Percentiles rank a stretch among this genome's conserved stretches.
Conservation (phyloP, 30 jellyfish, hydroid and myxozoan genomes). For the Aurelia sp. region DNA sequence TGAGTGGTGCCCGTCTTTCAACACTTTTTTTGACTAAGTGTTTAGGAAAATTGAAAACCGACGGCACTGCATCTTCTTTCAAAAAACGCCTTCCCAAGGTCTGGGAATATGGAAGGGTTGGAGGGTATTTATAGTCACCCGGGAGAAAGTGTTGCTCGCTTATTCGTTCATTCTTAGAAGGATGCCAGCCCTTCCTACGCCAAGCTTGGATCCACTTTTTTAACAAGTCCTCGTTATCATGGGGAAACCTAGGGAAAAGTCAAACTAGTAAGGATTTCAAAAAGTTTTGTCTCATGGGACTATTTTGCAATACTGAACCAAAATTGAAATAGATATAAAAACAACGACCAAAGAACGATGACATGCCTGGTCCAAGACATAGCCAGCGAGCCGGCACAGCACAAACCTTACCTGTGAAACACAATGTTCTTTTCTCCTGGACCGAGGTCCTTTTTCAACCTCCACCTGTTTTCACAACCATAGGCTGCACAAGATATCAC, state of each 20-base stretch:
- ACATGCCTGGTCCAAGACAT: background rate
- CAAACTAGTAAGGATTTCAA: background rate
- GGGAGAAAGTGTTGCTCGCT: conserved; percentile 12
- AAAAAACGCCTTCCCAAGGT: background rate
- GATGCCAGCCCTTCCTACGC: conserved; percentile 37
- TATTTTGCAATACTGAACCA: background rate
- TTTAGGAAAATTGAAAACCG: conserved; percentile 6
- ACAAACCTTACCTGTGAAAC: conserved; percentile 37
- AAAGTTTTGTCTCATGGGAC: background rate
- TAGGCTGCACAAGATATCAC: conserved; percentile 40
- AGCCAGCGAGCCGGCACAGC: background rate
- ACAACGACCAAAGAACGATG: background rate
- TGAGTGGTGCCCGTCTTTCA: conserved; percentile 1
- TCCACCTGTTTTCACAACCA: conserved; percentile 32
- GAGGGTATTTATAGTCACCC: background rate
- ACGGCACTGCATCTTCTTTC: conserved; percentile 32
- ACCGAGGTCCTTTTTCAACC: conserved; percentile 14
- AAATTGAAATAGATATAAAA: background rate
- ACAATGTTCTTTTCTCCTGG: conserved; percentile 10
- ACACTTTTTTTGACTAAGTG: background rate
- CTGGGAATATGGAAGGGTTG: background rate
- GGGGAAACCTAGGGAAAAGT: conserved; percentile 10
- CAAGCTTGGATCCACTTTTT: conserved; percentile 32
- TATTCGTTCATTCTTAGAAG: background rate
- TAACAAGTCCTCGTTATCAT: conserved; percentile 9